These are phyloP conservation scores for Hystrix cristata DNA, from an alignment of 2,113 vertebrate genomes.

Conservation along the genomic window DNA sequence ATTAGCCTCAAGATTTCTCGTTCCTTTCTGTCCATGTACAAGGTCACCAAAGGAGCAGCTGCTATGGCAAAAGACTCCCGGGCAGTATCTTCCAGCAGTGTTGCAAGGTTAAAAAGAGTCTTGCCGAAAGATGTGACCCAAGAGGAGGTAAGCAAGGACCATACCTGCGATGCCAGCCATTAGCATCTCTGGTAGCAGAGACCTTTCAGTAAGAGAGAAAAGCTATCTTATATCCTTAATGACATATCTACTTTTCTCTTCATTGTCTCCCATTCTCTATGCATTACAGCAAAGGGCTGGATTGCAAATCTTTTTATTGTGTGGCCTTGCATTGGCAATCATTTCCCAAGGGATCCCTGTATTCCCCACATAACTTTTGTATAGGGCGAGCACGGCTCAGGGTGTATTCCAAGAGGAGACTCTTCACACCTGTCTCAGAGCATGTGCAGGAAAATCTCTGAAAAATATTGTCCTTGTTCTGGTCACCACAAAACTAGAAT, in stretches of 20 bases:
- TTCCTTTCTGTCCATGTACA: neutral
- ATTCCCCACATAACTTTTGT: rapidly evolving
- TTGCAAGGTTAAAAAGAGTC: neutral
- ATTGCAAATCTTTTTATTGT: neutral
- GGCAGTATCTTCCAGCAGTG: neutral
- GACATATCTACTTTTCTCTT: neutral
- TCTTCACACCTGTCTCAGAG: neutral
- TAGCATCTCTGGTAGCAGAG: neutral
- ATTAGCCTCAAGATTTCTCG: neutral
- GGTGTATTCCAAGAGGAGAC: neutral
- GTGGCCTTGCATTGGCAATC: rapidly evolving
- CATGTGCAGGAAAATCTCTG: neutral
- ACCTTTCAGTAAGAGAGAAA: neutral
- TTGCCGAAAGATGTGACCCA: neutral
- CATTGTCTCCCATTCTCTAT: no score
- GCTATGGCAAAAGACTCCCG: neutral
- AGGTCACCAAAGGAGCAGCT: neutral
- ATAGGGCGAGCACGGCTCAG: neutral
- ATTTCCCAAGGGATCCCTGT: no score
- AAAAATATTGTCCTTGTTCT: neutral
- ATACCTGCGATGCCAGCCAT: neutral
- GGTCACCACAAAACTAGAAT: no score
- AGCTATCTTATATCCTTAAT: neutral
- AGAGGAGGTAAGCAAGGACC: neutral
- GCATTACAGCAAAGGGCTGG: neutral